Evolutionary conservation across 2,797 vertebrate genomes (phyloP), one percentile per base, ranked within the genome.

Genomic region (Lagorchestes hirsutus): DNA sequence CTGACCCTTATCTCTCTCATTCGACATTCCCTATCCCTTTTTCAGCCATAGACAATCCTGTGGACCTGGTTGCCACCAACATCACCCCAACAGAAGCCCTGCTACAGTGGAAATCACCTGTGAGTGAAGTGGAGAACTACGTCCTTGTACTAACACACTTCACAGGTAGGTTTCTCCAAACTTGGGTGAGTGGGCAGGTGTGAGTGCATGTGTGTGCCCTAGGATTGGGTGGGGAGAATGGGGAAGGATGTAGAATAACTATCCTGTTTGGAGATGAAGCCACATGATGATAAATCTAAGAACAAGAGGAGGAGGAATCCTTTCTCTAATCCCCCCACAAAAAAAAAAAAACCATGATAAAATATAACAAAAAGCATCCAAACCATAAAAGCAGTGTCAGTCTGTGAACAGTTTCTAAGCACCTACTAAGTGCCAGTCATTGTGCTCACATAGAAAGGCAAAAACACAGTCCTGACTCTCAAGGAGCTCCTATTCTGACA

Each of bases 11-110:
- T 46, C 13, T 97, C 92, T 97, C 3, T 54, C 90, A 82, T 52
- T 74, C 54, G 90, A 82, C 57, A 22, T n/a, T 96, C 87, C 27
- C 97, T 59, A 0, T 92, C 82, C 82, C 40, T 3, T 92, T 94
- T 94, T 82, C 97, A 99, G 99, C 99, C 2, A 99, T 99, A 99
- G 99, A 99, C 98, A 99, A 99, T 96, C 99, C 99, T 0, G 96
- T 99, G 92, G 99, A 99, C 96, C 98, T 99, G 98, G 99, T 98
- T 0, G 99, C 99, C 57, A 99, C 99, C 93, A 99, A 99, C 94
- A 98, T 99, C 98, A 99, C 99, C 14, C 99, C 99, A 22, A 99
- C 99, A 0, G 99, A 99, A 98, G 99, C 99, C 0, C 98, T 99
- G 97, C 98, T 99, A 96, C 99, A 99, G 96, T 99, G 99, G 99